A percentile compares a stretch with the other conserved stretches of the same genome.
Evolutionary conservation across 2,888 invertebrate species (phyloP).

Genomic region (Synergus japonicus): DNA sequence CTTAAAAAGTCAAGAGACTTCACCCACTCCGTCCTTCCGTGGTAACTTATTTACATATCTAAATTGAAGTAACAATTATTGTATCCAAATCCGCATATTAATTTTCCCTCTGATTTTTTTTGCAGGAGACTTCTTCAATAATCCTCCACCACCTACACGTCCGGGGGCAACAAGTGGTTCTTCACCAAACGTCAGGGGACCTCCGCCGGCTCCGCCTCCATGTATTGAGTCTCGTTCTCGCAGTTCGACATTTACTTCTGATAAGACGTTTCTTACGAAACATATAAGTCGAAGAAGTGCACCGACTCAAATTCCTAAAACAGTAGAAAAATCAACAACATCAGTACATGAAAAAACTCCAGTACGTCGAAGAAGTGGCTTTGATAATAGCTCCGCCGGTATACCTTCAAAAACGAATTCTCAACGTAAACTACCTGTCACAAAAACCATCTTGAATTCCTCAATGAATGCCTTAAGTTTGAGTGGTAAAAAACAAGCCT

Average conservation of each 20-base stretch:
- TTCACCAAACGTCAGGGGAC: background rate
- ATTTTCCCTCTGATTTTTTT: background rate
- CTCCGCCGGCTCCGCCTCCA: conserved; percentile 24
- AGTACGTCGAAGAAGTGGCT: background rate
- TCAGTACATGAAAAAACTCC: background rate
- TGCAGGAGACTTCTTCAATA: conserved; percentile 49
- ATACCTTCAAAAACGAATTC: background rate
- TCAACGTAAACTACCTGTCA: background rate
- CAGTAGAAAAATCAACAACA: background rate
- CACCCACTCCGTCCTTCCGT: background rate
- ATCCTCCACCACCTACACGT: conserved; percentile 44
- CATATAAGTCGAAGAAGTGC: background rate
- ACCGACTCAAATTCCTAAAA: background rate
- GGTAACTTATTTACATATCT: background rate
- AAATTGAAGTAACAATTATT: background rate
- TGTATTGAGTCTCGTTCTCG: no score
- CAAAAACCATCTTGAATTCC: background rate
- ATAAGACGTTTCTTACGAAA: background rate
- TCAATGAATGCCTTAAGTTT: background rate
- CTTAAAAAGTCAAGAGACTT: background rate
- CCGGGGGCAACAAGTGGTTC: conserved; percentile 36
- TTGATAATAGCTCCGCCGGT: no score
- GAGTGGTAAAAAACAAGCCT: background rate
- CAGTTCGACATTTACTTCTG: conserved; percentile 35
- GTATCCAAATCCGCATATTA: no score